Conservation (phyloP, 2,113 vertebrate species). For the Sapayoa aenigma region DNA sequence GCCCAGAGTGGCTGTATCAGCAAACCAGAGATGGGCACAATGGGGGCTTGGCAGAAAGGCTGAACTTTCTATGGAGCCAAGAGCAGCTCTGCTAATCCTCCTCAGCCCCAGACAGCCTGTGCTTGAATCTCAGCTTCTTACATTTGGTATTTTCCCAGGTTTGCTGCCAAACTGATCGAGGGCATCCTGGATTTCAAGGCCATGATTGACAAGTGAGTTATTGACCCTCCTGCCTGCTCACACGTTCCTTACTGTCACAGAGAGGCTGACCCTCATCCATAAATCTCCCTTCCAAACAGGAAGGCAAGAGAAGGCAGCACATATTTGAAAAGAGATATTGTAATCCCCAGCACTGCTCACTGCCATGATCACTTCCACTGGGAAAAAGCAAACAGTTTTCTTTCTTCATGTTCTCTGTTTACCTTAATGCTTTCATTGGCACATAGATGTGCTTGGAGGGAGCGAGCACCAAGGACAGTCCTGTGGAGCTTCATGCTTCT, state of each 20-base stretch:
- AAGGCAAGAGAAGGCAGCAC: background rate
- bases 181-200: constrained; percentile 94
- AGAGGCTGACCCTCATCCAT: background rate
- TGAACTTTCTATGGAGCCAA: background rate
- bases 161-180: constrained; percentile 93
- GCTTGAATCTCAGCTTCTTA: background rate
- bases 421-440: background rate
- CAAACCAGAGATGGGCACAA: background rate
- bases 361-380: background rate
- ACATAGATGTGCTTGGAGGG: accelerated
- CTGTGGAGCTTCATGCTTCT: background rate
- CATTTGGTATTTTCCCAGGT: constrained; percentile 72
- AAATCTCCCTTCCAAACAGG: background rate
- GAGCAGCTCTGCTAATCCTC: background rate
- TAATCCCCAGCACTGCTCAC: background rate
- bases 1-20: background rate
- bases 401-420: background rate
- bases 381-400: background rate
- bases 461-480: background rate
- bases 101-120: background rate
- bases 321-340: background rate
- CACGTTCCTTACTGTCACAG: background rate
- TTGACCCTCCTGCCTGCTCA: background rate
- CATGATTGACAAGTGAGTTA: constrained; percentile 93
- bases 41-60: background rate